Evolutionary conservation across 2,888 invertebrate species (phyloP), one percentile per base, ranked within the genome.

Genomic region (Drosophila quinaria): DNA sequence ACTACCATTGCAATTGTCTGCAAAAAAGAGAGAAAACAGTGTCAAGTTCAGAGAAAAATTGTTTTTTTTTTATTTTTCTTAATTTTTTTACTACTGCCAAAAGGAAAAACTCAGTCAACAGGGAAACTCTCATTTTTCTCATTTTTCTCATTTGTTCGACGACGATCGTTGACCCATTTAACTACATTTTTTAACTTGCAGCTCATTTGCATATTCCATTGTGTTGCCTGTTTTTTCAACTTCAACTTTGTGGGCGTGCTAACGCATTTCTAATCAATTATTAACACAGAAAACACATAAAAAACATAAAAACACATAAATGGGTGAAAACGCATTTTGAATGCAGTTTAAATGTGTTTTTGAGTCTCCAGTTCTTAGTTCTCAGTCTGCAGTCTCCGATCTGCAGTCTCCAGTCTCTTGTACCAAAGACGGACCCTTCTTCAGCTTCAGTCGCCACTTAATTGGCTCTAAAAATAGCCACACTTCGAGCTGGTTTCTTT

Each of bases 391-490:
- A 19, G 11, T 41, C 41, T n/a, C n/a, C n/a, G n/a, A n/a, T n/a
- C n/a, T 42, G 41, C 73, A 56, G 44, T 13, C 2, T 39, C 15
- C 8, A 8, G 2, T 39, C 15, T 13, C 8, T 3, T n/a, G 8
- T 19, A 19, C 42, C 42, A 42, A 19, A 42, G 17, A 29, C 47
- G 15, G 74, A 65, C 61, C 52, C 61, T 60, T 35, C 31, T 61
- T 55, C 65, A 64, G 49, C 59, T 56, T 41, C 54, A 60, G 60
- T 47, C 55, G 46, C 42, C 17, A 64, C 86, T 84, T 84, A 86
- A 87, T 87, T 87, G 80, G 85, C 70, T 80, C 87, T 86, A 86
- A 85, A 86, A 87, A 86, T 86, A 86, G 81, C 74, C 80, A 22
- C 63, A 39, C 59, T 58, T 41, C 68, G 74, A 70, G 77, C 77